Conservation (phyloP, 2,888 invertebrate genomes). For the Lacanobia wlatinum region DNA sequence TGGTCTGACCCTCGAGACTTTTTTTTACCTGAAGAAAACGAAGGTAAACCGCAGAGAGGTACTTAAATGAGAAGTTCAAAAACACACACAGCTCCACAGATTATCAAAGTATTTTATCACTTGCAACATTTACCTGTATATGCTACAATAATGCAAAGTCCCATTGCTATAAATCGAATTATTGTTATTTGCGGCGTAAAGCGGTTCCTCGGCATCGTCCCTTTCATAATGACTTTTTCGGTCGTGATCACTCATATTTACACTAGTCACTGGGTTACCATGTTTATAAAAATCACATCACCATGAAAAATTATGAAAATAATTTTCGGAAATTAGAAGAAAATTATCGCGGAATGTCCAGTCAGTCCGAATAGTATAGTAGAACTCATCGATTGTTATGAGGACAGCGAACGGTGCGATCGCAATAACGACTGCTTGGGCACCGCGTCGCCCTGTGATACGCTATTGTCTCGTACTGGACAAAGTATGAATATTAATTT, state of each 20-base stretch:
- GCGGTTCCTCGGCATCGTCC: conserved; percentile 80
- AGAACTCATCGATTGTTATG: conserved; percentile 84
- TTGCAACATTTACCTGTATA: conserved; percentile 83
- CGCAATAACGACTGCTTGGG: conserved; percentile 82
- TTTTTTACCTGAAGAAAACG: not conserved
- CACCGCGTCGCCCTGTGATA: conserved; percentile 78
- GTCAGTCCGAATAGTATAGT: conserved; percentile 78
- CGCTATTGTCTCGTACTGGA: conserved; percentile 82
- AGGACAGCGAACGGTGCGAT: conserved; percentile 88
- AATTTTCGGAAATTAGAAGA: conserved; percentile 39
- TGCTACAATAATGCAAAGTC: conserved; percentile 91
- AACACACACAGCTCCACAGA: not conserved
- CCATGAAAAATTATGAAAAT: conserved; percentile 55
- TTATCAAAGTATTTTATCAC: conserved; percentile 1
- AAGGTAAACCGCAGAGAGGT: not conserved
- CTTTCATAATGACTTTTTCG: conserved; percentile 81
- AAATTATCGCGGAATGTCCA: conserved; percentile 69
- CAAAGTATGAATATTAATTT: conserved; percentile 88
- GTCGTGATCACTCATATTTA: conserved; percentile 85
- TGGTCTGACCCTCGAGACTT: not conserved
- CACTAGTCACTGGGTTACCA: conserved; percentile 65
- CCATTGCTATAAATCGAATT: conserved; percentile 90
- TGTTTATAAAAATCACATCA: conserved; percentile 66
- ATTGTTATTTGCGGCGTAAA: conserved; percentile 85
- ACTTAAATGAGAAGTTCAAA: conserved; percentile 14